A percentile compares a stretch with the other conserved stretches of the same genome.
Conservation (phyloP, 2,113 vertebrate species). For the Lophotis ruficrista region DNA sequence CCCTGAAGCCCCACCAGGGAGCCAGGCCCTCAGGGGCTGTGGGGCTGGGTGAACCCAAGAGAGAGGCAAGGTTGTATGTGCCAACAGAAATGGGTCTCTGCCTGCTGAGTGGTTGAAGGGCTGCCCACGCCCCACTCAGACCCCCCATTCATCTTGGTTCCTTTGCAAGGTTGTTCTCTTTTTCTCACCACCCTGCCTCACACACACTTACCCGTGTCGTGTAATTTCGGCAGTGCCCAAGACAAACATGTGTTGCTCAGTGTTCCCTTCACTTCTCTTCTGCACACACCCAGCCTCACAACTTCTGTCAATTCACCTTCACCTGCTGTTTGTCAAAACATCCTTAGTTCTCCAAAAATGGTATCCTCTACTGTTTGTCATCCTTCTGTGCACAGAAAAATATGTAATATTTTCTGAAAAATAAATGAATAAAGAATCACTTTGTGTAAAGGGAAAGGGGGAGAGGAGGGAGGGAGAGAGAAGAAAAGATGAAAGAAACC, state of each 20-base stretch:
- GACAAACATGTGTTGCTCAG: not conserved
- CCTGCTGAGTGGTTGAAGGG: not conserved
- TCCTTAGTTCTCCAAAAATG: not conserved
- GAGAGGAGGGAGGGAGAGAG: not conserved
- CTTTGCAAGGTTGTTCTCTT: not conserved
- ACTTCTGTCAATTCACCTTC: not conserved
- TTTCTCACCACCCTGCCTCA: not conserved
- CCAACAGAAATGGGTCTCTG: not conserved
- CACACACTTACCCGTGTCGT: fast-evolving
- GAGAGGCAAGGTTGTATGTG: fast-evolving
- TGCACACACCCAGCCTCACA: not conserved
- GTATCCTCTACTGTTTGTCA: not conserved
- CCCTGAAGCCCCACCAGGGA: not conserved
- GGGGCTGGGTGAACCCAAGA: not conserved
- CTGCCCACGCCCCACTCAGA: not conserved
- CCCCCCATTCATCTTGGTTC: not conserved
- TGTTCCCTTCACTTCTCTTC: not conserved
- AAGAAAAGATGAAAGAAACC: conserved; percentile 41
- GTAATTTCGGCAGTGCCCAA: not conserved
- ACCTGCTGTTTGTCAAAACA: not conserved
- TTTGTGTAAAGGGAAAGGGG: not conserved
- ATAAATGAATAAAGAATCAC: not conserved
- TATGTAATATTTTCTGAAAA: not conserved
- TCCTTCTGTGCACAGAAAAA: not conserved
- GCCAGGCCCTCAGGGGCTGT: fast-evolving